These are phyloP conservation scores for Tipula confusa DNA, from an alignment of 2,888 invertebrate species.

Conservation along the genomic window DNA sequence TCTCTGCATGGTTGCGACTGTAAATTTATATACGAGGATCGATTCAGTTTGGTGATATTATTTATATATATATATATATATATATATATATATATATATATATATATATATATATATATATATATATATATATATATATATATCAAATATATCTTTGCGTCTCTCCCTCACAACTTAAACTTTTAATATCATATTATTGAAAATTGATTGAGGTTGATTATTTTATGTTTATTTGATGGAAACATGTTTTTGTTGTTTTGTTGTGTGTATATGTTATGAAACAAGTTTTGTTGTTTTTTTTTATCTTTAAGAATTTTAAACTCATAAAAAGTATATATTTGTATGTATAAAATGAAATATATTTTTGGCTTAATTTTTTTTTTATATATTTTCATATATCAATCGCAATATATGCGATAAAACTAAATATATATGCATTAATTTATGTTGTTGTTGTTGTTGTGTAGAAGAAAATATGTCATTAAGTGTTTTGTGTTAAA, in stretches of 20 bases:
- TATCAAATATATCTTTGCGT: background rate
- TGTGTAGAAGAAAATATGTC: background rate
- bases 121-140: background rate
- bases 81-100: background rate
- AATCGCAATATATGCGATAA: background rate
- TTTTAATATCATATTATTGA: constrained; percentile 29
- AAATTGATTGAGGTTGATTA: constrained; percentile 30
- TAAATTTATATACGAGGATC: background rate
- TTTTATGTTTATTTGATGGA: constrained; percentile 29
- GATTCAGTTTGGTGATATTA: background rate
- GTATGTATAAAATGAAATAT: background rate
- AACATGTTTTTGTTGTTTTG: constrained; percentile 27
- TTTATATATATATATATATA: background rate
- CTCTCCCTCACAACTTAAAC: constrained; percentile 21
- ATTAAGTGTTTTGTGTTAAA: background rate
- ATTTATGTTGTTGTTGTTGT: background rate
- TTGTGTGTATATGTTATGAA: constrained; percentile 14
- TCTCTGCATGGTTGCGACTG: background rate
- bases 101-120: background rate
- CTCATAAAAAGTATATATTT: background rate
- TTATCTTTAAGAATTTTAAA: constrained; percentile 20
- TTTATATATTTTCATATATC: background rate
- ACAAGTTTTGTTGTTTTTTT: constrained; percentile 4
- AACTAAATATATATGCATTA: background rate
- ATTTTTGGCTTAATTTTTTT: background rate